Evolutionary conservation across 2,113 vertebrate genomes (phyloP).

Genomic region (Leucopsar rothschildi): DNA sequence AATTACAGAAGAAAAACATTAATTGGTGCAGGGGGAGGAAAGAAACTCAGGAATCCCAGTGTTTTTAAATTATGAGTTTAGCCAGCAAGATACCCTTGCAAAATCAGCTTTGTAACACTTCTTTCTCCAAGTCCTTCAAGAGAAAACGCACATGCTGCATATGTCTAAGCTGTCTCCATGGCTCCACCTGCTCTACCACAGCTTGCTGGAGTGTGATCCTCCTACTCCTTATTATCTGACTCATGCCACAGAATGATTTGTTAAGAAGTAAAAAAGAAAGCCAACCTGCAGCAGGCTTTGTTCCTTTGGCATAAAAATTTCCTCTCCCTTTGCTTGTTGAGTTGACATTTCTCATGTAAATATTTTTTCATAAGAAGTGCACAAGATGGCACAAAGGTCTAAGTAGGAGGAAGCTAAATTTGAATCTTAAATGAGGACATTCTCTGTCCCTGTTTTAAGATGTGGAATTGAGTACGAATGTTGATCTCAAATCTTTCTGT

Average conservation of each 20-base stretch:
- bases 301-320: background rate
- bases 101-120: background rate
- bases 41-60: background rate
- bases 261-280: background rate
- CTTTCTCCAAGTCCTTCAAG: background rate
- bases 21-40: background rate
- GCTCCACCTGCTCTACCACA: conserved; percentile 3
- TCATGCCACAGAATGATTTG: background rate
- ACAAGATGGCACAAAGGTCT: background rate
- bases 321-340: background rate
- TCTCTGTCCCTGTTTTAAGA: background rate
- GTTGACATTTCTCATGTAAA: background rate
- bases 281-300: background rate
- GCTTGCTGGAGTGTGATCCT: conserved; percentile 2
- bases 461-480: background rate
- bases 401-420: conserved; percentile 18
- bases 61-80: background rate
- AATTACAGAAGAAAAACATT: background rate
- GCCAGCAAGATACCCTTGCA: background rate
- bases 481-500: background rate
- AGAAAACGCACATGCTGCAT: background rate
- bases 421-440: background rate
- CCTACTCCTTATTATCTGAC: conserved; percentile 19
- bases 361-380: background rate
- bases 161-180: background rate